phyloP scores from a whole-genome alignment of 2,797 vertebrate genomes.

The Falco biarmicus region DNA sequence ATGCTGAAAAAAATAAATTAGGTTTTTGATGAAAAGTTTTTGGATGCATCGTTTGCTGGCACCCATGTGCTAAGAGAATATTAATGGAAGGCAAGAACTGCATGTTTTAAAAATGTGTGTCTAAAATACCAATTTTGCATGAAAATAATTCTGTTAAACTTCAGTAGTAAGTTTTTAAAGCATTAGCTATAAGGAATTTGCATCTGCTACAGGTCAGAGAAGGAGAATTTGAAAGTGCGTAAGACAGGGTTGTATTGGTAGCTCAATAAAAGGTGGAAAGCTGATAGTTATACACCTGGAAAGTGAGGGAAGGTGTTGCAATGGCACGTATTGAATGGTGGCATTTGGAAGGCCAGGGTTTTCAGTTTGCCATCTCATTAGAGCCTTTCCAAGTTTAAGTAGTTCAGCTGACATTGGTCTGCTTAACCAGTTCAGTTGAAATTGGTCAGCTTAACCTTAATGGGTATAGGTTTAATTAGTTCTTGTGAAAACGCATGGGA shows the following conservation, averaged over 20 bases:
- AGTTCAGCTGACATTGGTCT: neutral
- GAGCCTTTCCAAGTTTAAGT: neutral
- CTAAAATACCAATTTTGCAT: neutral
- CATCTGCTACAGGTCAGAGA: neutral
- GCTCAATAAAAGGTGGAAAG: neutral
- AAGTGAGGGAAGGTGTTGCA: neutral
- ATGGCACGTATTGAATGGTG: neutral
- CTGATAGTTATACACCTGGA: neutral
- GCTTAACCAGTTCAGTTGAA: neutral
- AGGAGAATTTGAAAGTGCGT: neutral
- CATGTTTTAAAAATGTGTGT: neutral
- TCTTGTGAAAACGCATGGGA: neutral
- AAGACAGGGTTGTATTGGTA: neutral
- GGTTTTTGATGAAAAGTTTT: neutral
- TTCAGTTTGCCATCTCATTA: neutral
- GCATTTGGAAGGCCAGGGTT: neutral
- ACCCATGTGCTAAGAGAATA: neutral
- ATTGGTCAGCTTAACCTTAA: neutral
- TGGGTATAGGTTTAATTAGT: neutral
- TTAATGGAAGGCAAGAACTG: neutral
- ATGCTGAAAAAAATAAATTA: neutral
- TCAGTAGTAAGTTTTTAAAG: neutral
- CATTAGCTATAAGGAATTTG: fast-evolving
- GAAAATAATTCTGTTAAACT: neutral
- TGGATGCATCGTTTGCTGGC: neutral